Conservation (phyloP, 2,113 vertebrate species). For the Saimiri boliviensis region DNA sequence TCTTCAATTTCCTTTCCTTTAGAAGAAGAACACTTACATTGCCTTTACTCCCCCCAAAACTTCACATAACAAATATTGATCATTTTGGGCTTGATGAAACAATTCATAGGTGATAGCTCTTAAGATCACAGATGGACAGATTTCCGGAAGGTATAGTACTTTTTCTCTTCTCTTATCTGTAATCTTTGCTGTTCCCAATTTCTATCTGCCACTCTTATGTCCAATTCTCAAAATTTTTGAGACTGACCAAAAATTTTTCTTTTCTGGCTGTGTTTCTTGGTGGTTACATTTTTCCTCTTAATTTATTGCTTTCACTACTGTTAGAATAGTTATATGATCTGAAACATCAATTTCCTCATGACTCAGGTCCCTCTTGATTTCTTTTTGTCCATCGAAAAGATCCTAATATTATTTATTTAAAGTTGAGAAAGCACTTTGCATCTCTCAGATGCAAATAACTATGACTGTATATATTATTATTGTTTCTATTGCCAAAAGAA, state of each 20-base stretch:
- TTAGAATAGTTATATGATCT: not conserved
- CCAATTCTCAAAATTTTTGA: constrained; percentile 33
- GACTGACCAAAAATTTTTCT: not conserved
- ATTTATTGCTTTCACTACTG: not conserved
- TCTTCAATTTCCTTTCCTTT: not conserved
- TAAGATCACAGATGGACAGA: not conserved
- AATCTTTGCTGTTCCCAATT: not conserved
- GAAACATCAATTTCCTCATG: not conserved
- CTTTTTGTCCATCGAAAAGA: not conserved
- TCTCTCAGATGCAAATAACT: not conserved
- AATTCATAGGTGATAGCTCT: not conserved
- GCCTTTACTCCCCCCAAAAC: not conserved
- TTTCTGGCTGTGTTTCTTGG: not conserved
- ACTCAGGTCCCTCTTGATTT: not conserved
- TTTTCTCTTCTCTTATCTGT: not conserved
- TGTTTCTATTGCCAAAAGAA: not conserved
- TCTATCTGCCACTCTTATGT: not conserved
- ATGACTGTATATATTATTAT: not conserved
- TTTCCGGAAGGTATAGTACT: not conserved
- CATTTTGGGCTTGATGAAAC: not conserved
- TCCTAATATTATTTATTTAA: constrained; percentile 19
- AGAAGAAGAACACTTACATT: not conserved
- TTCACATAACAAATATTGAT: constrained; percentile 1
- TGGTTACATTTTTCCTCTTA: not conserved
- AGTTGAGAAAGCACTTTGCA: not conserved